Evolutionary conservation across 2,113 vertebrate genomes (phyloP).

Genomic region (Verasper variegatus): DNA sequence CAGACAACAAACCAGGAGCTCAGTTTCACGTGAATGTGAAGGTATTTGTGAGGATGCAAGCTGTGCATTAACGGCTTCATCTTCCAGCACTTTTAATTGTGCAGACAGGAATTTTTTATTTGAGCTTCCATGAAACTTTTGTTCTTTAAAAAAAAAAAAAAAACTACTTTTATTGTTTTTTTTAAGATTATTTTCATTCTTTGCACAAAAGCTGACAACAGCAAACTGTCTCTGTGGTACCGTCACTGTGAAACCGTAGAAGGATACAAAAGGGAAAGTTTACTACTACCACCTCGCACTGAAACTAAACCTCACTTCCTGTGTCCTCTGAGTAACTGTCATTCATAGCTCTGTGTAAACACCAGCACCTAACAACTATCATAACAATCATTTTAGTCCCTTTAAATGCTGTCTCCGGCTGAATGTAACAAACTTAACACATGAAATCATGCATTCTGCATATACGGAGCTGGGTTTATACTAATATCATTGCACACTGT

Average conservation of each 20-base stretch:
- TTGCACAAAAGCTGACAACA: constrained; percentile 5
- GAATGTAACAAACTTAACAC: background rate
- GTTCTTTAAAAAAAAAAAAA: background rate
- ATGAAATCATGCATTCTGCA: background rate
- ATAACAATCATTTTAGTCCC: background rate
- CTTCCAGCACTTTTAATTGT: background rate
- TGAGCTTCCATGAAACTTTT: background rate
- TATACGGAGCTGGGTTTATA: background rate
- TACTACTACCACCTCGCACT: constrained; percentile 37
- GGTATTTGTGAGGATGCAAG: constrained; percentile 13
- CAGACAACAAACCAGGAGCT: constrained; percentile 16
- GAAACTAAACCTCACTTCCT: constrained; percentile 61
- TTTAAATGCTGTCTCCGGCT: background rate
- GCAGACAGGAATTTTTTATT: background rate
- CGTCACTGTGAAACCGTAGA: constrained; percentile 18
- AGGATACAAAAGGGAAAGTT: constrained; percentile 57
- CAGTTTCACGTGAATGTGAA: constrained; percentile 13
- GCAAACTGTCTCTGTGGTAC: background rate
- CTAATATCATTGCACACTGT: background rate
- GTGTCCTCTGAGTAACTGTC: constrained; percentile 55
- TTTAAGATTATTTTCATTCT: background rate
- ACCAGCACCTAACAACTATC: constrained; percentile 9
- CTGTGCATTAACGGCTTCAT: constrained; percentile 5
- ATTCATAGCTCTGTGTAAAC: constrained; percentile 46
- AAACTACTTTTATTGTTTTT: background rate